phyloP scores from a whole-genome alignment of 1,140 invertebrate genomes.

The Lepidotrigona ventralis region DNA sequence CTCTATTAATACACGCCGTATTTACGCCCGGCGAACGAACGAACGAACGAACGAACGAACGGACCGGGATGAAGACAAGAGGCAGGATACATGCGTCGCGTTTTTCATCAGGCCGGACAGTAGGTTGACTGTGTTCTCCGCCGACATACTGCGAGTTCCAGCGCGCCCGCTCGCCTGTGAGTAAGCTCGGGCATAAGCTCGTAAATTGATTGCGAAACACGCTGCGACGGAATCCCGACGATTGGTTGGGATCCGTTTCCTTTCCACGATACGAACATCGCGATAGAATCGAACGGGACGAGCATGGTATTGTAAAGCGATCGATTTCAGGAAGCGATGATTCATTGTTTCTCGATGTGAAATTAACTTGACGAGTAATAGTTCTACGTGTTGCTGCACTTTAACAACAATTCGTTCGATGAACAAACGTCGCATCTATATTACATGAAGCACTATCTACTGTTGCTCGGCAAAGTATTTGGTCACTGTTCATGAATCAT shows the following conservation, averaged over 20 bases:
- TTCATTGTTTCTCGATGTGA: neutral
- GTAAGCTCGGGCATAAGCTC: conserved; percentile 5
- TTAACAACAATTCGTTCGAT: neutral
- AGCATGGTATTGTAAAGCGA: neutral
- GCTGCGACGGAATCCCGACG: conserved; percentile 1
- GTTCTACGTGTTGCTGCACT: neutral
- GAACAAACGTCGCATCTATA: neutral
- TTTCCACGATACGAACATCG: neutral
- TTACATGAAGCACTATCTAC: too few relatives aligned
- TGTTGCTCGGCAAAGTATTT: too few relatives aligned
- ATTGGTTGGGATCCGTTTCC: neutral
- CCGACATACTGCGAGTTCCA: conserved; percentile 18
- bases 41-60: neutral
- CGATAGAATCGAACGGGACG: neutral
- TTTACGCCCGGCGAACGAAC: neutral
- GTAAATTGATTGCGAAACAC: conserved; percentile 29
- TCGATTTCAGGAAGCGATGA: conserved; percentile 1
- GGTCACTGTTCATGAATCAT: too few relatives aligned
- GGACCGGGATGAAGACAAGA: neutral
- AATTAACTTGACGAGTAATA: neutral
- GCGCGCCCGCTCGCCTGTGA: conserved; percentile 3
- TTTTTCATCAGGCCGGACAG: conserved; percentile 23
- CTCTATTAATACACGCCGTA: conserved; percentile 31
- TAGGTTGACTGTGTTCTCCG: conserved; percentile 14
- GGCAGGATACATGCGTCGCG: conserved; percentile 15